phyloP scores from a whole-genome alignment of 2,113 vertebrate species.

The Chloroceryle aenea region DNA sequence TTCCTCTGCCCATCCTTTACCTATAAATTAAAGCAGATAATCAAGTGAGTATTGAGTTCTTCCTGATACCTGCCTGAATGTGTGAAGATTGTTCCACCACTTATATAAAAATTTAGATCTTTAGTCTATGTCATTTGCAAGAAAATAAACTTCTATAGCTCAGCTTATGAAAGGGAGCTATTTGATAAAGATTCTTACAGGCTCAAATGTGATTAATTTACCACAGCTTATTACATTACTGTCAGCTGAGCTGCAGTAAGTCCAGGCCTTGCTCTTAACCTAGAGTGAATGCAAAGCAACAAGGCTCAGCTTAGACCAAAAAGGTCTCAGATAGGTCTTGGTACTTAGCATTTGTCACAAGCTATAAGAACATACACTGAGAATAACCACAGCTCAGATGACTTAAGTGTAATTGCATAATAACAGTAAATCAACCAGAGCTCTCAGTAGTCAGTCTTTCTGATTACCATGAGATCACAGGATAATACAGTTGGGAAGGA shows the following conservation, averaged over 20 bases:
- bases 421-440: neutral
- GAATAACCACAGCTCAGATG: neutral
- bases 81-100: neutral
- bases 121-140: neutral
- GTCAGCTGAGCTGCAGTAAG: neutral
- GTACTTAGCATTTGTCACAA: neutral
- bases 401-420: neutral
- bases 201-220: neutral
- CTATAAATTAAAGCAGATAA: neutral
- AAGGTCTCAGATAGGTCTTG: neutral
- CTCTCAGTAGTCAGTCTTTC: neutral
- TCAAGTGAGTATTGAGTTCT: neutral
- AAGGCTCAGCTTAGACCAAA: neutral
- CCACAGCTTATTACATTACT: neutral
- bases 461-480: conserved; percentile 3
- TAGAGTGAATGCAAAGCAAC: neutral
- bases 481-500: neutral
- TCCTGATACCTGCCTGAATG: rapidly evolving
- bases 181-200: neutral
- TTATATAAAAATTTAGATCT: neutral
- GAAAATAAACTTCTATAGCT: neutral
- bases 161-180: neutral
- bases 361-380: neutral
- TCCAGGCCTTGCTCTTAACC: neutral
- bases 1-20: neutral